Base-by-base conservation (phyloP, 2,888 invertebrate species). In the Caenorhabditis doughertyi region DNA sequence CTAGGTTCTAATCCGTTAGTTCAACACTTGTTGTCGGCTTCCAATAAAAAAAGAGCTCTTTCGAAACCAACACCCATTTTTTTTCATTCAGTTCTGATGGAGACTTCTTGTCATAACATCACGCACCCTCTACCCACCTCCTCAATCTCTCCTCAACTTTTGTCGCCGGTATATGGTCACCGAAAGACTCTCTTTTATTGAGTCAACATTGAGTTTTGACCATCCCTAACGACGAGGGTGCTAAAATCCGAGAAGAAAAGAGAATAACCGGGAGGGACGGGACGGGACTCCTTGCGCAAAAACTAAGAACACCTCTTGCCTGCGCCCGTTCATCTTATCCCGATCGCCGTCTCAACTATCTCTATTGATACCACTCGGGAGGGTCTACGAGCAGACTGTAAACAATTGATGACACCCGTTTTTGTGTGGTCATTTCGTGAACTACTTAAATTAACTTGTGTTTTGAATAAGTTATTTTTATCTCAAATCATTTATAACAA, bases 91-190 rank as follows among this genome's bases (percentile, higher is more conserved):
- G 39, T 56, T 55, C 44, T 67, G 68, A 68, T 68, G 49, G 67
- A 51, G 60, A 58, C 56, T 65, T 32, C 80, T 74, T 81, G 80
- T 81, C 80, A 81, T 81, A 81, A 81, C 80, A 81, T 81, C 80
- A 81, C 80, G 80, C 80, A 47, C 73, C 55, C 67, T 76, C 71
- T 47, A n/a, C 13, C 55, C 64, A 49, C 67, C 56, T 25, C 49
- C 32, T 35, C 74, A 74, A 56, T 51, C 47, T 65, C 79, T 27
- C 25, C 51, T 27, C 32, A 56, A 71, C 79, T 79, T 79, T 71
- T 65, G 64, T 71, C 65, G 70, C 79, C 72, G 60, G 72, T 80
- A 68, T 68, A 77, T 77, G 77, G 68, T 77, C 77, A 77, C 53
- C 68, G 67, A 67, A 77, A 51, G 27, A 27, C 49, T 39, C 71